Conservation (phyloP, 2,113 vertebrate species). For the Scatophagus argus region DNA sequence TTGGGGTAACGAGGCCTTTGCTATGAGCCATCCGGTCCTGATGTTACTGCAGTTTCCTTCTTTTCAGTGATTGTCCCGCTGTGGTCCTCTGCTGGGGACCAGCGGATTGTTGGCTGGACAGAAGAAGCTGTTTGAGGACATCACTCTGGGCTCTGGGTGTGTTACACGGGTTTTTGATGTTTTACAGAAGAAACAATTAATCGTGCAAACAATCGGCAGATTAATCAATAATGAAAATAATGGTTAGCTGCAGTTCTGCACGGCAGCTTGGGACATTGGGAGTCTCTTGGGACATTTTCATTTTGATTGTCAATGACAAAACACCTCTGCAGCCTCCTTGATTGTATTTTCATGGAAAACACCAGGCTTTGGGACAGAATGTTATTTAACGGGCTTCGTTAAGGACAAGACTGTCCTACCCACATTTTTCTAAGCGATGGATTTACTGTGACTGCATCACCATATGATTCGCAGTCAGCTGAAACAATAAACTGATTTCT, state of each 20-base stretch:
- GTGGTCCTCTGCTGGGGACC: no score
- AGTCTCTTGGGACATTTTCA: neutral
- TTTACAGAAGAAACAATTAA: no score
- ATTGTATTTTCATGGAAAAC: neutral
- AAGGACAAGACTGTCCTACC: neutral
- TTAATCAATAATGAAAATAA: no score
- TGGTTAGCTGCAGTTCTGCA: no score
- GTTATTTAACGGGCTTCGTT: neutral
- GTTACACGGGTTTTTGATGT: no score
- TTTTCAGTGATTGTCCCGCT: no score
- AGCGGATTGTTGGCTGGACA: no score
- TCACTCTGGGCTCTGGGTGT: no score
- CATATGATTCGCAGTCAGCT: neutral
- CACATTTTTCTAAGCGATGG: neutral
- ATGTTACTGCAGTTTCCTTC: no score
- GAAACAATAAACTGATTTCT: neutral
- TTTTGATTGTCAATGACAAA: constrained; percentile 4
- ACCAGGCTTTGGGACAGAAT: neutral
- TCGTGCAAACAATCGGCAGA: no score
- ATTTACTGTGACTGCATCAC: neutral
- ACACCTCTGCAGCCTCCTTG: neutral
- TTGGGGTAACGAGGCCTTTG: neutral
- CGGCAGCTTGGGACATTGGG: no score
- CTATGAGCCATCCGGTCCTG: neutral
- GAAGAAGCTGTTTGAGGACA: no score